Conservation (phyloP, 2,113 vertebrate genomes). For the Sula dactylatra region DNA sequence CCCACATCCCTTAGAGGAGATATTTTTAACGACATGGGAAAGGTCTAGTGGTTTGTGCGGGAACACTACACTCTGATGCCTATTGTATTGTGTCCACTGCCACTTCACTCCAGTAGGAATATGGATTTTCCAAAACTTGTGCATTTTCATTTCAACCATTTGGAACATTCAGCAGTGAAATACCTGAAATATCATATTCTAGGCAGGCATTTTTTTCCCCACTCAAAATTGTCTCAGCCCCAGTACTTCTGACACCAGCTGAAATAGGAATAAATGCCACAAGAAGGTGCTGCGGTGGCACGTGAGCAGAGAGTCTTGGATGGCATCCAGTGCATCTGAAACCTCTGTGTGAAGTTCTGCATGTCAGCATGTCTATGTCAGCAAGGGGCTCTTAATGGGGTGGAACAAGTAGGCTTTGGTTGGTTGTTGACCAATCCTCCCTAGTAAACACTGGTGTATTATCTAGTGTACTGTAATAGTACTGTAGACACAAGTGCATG, state of each 20-base stretch:
- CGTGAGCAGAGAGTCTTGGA: not conserved
- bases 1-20: not conserved
- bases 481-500: not conserved
- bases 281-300: not conserved
- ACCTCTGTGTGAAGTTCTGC: not conserved
- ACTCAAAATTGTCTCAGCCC: not conserved
- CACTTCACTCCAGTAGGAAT: not conserved
- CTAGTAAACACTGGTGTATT: not conserved
- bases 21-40: not conserved
- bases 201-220: not conserved
- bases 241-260: not conserved
- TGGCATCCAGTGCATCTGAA: not conserved
- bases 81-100: not conserved
- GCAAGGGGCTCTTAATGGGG: not conserved
- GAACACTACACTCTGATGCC: rapidly evolving
- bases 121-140: not conserved
- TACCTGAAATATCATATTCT: not conserved
- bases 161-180: not conserved
- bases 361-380: rapidly evolving
- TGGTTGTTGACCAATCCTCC: not conserved
- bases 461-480: not conserved
- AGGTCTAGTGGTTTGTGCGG: not conserved
- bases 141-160: not conserved
- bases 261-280: not conserved
- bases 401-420: not conserved